A percentile compares a stretch with the other conserved stretches of the same genome.
These are phyloP conservation scores for Perdita meconis DNA, from an alignment of 2,888 invertebrate species.

Conservation along the genomic window DNA sequence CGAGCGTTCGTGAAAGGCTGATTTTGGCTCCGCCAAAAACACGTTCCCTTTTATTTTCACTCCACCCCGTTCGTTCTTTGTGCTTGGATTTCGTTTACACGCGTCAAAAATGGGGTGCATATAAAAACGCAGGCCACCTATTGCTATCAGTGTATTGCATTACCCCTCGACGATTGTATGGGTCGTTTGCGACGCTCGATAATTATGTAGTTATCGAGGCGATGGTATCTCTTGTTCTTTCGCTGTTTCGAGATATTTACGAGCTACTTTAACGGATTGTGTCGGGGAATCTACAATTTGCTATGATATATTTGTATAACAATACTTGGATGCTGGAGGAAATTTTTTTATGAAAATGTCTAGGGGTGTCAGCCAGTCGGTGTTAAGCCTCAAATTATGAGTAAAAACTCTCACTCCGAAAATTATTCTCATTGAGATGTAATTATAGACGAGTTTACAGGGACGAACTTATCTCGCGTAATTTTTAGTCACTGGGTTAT, in stretches of 20 bases:
- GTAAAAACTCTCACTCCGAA: no score
- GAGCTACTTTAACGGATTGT: background rate
- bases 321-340: no score
- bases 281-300: slow-evolving; percentile 18
- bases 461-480: no score
- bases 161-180: background rate
- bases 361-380: no score
- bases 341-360: no score
- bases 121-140: slow-evolving; percentile 36
- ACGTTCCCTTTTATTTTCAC: background rate
- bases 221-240: background rate
- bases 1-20: slow-evolving; percentile 1
- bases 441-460: no score
- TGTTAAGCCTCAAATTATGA: no score
- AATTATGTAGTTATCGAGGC: slow-evolving; percentile 8
- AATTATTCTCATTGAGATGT: no score
- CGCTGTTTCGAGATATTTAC: background rate
- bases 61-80: background rate
- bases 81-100: slow-evolving; percentile 18
- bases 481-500: no score
- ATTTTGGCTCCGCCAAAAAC: slow-evolving; percentile 21
- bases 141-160: slow-evolving; percentile 49
- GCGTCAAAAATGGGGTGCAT: slow-evolving; percentile 15
- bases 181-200: background rate
- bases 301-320: slow-evolving; percentile 26